Evolutionary conservation across 1,140 invertebrate species (phyloP), one percentile per base, ranked within the genome.

Genomic region (Drosophila micromelanica): DNA sequence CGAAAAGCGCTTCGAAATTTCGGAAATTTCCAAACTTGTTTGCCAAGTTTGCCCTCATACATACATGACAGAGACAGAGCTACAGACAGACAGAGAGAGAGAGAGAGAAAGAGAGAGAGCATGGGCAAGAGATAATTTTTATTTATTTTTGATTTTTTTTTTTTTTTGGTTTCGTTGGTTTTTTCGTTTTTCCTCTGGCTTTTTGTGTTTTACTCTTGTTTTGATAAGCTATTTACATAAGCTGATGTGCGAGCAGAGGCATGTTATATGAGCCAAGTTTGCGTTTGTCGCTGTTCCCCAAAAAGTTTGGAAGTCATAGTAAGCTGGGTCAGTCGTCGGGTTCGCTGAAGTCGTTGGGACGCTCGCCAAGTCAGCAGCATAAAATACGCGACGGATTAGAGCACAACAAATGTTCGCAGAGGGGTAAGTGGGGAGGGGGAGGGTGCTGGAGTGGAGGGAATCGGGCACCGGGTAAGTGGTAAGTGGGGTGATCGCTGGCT

Each of bases 371-470:
- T 76, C 57, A 84, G 45, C 62, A 59, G 80, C 76, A 79, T 86
- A 76, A 85, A 87, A 81, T 89, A 76, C 79, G 84, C 75, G 78
- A 82, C 61, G 84, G 82, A 87, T 87, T 87, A 87, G 79, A 75
- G 72, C 60, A 81, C 78, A 81, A 78, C 80, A 87, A 78, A 80
- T 69, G 68, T 56, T 62, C 45, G 61, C 23, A 15, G 30, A n/a
- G n/a, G n/a, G n/a, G n/a, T n/a, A n/a, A n/a, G n/a, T n/a, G 2
- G 0, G 7, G 7, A 3, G n/a, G 5, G 12, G 13, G 49, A 20
- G 23, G 9, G 46, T 56, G 32, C 3, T 32, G 27, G 42, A 48
- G 64, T 20, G 54, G 54, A 37, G 51, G 48, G 45, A 11, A 13
- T 4, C 15, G 13, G 32, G 15, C 2, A 20, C 40, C 15, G 9